A percentile compares a stretch with the other conserved stretches of the same genome.
phyloP scores from a whole-genome alignment of 2,888 invertebrate genomes.

The Troilus luridus region DNA sequence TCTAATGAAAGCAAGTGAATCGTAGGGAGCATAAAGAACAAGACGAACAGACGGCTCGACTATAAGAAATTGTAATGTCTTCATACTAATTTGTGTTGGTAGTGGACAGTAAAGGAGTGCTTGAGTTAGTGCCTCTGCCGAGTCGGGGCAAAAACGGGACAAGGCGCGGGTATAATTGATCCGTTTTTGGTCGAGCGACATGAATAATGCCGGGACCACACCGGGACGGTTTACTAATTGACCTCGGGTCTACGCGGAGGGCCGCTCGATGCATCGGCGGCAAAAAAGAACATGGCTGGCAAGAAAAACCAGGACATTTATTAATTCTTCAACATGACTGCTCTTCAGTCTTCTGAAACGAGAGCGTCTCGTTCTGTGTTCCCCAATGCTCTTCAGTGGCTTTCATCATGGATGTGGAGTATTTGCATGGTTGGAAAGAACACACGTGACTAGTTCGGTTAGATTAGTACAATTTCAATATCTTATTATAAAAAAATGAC shows the following conservation, averaged over 20 bases:
- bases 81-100: conserved; percentile 45
- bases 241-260: conserved; percentile 30
- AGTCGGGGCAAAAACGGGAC: conserved; percentile 18
- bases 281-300: not conserved
- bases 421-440: not conserved
- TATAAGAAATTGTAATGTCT: conserved; percentile 38
- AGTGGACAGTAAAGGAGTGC: conserved; percentile 20
- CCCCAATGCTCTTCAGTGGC: not conserved
- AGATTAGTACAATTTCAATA: not conserved
- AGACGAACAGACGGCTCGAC: not conserved
- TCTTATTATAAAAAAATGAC: too few relatives aligned
- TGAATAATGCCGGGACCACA: conserved; percentile 49
- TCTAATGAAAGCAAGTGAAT: conserved; percentile 31
- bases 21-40: not conserved
- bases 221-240: conserved; percentile 12
- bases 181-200: conserved; percentile 27
- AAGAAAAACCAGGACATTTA: conserved; percentile 17
- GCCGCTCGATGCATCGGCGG: not conserved
- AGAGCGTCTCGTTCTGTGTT: not conserved
- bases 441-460: not conserved
- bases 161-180: conserved; percentile 29
- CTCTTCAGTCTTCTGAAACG: conserved; percentile 12
- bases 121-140: conserved; percentile 37
- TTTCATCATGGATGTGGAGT: not conserved
- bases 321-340: conserved; percentile 16